Evolutionary conservation across 2,113 vertebrate species (phyloP).

Genomic region (Hoplias malabaricus): DNA sequence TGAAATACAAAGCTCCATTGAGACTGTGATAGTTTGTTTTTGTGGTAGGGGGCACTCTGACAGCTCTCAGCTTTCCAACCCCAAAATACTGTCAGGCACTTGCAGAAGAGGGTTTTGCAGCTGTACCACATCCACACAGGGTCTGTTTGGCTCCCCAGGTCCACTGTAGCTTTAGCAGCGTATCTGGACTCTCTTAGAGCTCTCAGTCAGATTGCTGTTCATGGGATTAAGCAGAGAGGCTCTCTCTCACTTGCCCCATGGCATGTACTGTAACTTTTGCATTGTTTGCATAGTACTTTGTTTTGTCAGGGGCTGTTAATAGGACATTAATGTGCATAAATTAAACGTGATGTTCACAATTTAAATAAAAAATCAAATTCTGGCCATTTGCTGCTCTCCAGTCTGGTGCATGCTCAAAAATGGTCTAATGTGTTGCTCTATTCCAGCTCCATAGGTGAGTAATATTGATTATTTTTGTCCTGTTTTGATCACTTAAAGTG

Average conservation of each 20-base stretch:
- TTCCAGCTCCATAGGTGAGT: too few relatives aligned
- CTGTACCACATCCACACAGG: slow-evolving; percentile 49
- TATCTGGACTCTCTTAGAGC: slow-evolving; percentile 36
- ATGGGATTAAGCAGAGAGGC: slow-evolving; percentile 23
- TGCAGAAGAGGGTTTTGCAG: slow-evolving; percentile 26
- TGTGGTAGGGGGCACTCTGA: slow-evolving; percentile 41
- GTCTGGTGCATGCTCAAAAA: too few relatives aligned
- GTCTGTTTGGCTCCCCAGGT: slow-evolving; percentile 81
- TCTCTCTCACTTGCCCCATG: slow-evolving; percentile 1
- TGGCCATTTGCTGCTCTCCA: too few relatives aligned
- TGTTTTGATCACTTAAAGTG: too few relatives aligned
- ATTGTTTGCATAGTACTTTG: too few relatives aligned
- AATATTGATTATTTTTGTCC: too few relatives aligned
- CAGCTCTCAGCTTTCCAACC: slow-evolving; percentile 18
- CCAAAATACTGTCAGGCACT: slow-evolving; percentile 20
- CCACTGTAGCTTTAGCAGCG: slow-evolving; percentile 52
- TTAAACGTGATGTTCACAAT: too few relatives aligned
- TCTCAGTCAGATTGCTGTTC: slow-evolving; percentile 13
- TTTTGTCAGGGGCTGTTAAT: too few relatives aligned
- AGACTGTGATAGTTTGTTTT: slow-evolving; percentile 16
- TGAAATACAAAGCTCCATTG: not conserved
- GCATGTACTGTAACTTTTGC: too few relatives aligned
- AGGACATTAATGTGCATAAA: too few relatives aligned
- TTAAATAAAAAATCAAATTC: too few relatives aligned
- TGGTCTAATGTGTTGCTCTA: too few relatives aligned